These are phyloP conservation scores for Hormaphis cornu DNA, from an alignment of 1,140 invertebrate genomes.

Conservation along the genomic window DNA sequence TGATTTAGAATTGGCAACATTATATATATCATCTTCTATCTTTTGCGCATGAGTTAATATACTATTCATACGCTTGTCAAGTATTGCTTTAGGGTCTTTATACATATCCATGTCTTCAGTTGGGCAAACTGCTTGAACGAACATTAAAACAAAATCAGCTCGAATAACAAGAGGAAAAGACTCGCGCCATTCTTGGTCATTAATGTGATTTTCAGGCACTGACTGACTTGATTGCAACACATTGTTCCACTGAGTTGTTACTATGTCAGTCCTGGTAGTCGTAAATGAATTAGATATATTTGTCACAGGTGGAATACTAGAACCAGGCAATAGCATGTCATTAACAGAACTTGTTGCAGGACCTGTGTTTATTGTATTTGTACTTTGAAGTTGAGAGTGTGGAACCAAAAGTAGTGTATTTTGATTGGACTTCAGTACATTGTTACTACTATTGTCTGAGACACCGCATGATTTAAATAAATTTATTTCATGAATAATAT, in stretches of 20 bases:
- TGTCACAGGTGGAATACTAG: conserved; percentile 19
- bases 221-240: conserved; percentile 47
- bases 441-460: conserved; percentile 4
- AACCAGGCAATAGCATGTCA: conserved; percentile 5
- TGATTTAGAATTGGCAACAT: conserved; percentile 89
- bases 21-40: conserved; percentile 99
- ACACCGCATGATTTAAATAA: too few species aligned
- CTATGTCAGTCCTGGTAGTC: conserved; percentile 23
- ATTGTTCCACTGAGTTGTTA: conserved; percentile 41
- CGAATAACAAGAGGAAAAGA: conserved; percentile 91
- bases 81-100: conserved; percentile 78
- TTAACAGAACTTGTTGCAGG: conserved; percentile 19
- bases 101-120: too few species aligned
- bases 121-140: conserved; percentile 98
- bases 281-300: conserved; percentile 27
- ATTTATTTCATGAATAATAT: too few species aligned
- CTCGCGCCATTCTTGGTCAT: conserved; percentile 95
- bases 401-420: conserved; percentile 3
- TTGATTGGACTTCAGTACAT: conserved; percentile 13
- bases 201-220: conserved; percentile 62
- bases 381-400: conserved; percentile 12
- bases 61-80: conserved; percentile 78
- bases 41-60: conserved; percentile 95
- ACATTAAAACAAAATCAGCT: conserved; percentile 97
- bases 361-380: conserved; percentile 9